Base-by-base conservation (phyloP, 2,888 invertebrate species). In the Therioaphis trifolii region DNA sequence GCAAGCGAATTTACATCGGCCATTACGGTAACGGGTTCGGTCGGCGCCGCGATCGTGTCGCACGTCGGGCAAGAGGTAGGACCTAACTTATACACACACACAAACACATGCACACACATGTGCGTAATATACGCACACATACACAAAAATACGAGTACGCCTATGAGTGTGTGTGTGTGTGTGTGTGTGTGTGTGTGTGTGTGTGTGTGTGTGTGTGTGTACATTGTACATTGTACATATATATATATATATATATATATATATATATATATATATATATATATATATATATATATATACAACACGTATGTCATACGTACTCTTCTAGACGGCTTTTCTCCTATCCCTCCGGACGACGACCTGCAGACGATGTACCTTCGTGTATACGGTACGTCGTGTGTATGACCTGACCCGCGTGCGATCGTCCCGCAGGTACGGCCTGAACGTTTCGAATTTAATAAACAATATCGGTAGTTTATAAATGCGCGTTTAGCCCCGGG, bases 1-100 rank as follows among this genome's bases (percentile, higher is more conserved):
- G 61, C 71, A 61, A 80, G 78, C 68, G 68, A 69, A 79, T 79
- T 69, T 69, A 69, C 78, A 69, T 69, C n/a, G 78, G 78, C 80
- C 71, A 80, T 80, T 80, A 80, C 80, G 43, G 69, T 43, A 79
- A 69, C 69, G 69, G 77, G 49, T 78, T 78, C 52, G 35, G 24
- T 52, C 35, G 49, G 55, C 27, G 5, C 40, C 43, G 27, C 24
- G 18, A 24, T 27, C 40, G 27, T 43, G n/a, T 61, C 27, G 61
- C 7, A 35, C 14, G 11, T 63, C 63, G 2, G 63, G 18, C 1
- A 29, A 11, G 35, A 40, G 40, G 24, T n/a, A 55, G 7, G 21
- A 55, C n/a, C 18, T n/a, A 52, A 52, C 52, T 7, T 55, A 55
- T n/a, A 18, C n/a, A 66, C 49, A 49, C 9, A 12, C 12, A 68